phyloP scores from a whole-genome alignment of 2,113 vertebrate genomes.

The Sorex fumeus region DNA sequence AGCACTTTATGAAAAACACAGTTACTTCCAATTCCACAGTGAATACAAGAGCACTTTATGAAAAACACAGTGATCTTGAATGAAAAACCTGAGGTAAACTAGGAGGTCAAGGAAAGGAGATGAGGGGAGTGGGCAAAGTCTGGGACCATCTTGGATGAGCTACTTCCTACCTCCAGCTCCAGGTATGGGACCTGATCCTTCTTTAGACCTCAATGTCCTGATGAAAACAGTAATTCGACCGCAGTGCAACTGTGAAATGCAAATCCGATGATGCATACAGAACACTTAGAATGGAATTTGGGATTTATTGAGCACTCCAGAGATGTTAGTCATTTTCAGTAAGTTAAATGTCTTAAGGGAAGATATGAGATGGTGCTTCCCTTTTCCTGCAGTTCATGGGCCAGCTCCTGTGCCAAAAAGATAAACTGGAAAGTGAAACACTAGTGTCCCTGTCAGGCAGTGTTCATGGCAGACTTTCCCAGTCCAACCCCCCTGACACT shows the following conservation, averaged over 20 bases:
- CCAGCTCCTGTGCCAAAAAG: too few relatives aligned
- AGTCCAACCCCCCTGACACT: too few relatives aligned
- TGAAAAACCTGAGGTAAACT: background rate
- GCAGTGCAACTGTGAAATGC: background rate
- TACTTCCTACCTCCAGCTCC: background rate
- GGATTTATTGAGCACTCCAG: background rate
- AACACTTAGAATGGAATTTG: background rate
- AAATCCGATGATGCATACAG: background rate
- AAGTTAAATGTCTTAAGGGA: background rate
- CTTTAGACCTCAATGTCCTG: conserved; percentile 5
- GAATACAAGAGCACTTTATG: background rate
- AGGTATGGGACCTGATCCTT: background rate
- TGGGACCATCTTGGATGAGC: too few relatives aligned
- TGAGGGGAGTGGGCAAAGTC: background rate
- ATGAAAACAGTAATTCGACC: background rate
- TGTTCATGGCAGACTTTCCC: too few relatives aligned
- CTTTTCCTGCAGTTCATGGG: too few relatives aligned
- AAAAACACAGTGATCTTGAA: background rate
- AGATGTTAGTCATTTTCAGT: background rate
- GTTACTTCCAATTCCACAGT: background rate
- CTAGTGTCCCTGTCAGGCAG: too few relatives aligned
- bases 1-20: background rate
- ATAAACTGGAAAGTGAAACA: too few relatives aligned
- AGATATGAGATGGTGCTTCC: background rate
- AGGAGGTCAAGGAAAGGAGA: background rate